A percentile compares a stretch with the other conserved stretches of the same genome.
phyloP scores from a whole-genome alignment of 2,888 invertebrate genomes.

The Pecten maximus region DNA sequence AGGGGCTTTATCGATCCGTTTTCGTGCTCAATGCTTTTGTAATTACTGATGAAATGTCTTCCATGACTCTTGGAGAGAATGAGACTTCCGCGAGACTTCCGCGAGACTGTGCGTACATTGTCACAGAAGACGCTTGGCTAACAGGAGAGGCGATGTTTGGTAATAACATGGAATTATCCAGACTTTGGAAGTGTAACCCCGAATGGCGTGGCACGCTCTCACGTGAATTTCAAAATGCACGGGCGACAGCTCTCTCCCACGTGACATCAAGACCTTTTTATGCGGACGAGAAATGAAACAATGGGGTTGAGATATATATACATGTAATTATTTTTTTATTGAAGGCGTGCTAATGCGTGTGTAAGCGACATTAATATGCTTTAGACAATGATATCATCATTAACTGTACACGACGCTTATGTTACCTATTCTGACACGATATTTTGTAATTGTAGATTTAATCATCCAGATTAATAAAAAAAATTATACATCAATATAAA shows the following conservation, averaged over 20 bases:
- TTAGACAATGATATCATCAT: no score
- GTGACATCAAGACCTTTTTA: no score
- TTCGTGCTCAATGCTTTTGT: not conserved
- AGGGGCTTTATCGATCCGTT: constrained; percentile 13
- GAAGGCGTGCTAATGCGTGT: no score
- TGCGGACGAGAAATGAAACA: no score
- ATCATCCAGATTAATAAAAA: no score
- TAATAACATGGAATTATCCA: not conserved
- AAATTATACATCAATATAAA: no score
- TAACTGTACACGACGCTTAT: no score
- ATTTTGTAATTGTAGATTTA: no score
- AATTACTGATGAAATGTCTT: constrained; percentile 13
- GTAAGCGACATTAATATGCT: no score
- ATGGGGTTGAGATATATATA: no score
- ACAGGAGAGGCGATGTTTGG: not conserved
- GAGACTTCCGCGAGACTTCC: not conserved
- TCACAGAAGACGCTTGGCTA: not conserved
- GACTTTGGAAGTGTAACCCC: not conserved
- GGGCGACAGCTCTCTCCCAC: not conserved
- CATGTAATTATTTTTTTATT: no score
- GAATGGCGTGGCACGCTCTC: not conserved
- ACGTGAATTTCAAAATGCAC: not conserved
- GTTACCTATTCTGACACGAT: no score
- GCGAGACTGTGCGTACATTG: not conserved
- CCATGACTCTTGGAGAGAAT: not conserved